Percentiles rank a stretch among this genome's conserved stretches.
Conservation (phyloP, 2,888 invertebrate species). For the Helobdella robusta region DNA sequence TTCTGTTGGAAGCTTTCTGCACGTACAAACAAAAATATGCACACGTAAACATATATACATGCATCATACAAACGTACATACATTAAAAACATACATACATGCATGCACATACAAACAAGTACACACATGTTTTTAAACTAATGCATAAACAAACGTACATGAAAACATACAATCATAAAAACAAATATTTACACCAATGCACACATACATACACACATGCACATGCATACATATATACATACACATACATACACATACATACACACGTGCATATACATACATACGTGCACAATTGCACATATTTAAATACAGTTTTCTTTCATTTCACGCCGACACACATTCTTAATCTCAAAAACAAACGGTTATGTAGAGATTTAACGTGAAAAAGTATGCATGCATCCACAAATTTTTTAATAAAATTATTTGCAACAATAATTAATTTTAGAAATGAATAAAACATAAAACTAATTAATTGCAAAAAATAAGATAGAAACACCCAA, state of each 20-base stretch:
- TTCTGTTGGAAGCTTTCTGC: too few species aligned
- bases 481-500: too few species aligned
- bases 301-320: too few species aligned
- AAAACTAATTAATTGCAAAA: too few species aligned
- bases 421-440: too few species aligned
- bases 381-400: too few species aligned
- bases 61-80: neutral
- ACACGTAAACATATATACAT: neutral
- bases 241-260: conserved; percentile 1
- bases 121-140: neutral
- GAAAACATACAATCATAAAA: neutral
- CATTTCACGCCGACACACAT: too few species aligned
- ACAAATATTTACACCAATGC: neutral
- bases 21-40: neutral
- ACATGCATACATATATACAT: conserved; percentile 1
- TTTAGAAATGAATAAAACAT: too few species aligned
- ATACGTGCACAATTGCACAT: too few species aligned
- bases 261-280: conserved; percentile 2
- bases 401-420: too few species aligned
- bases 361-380: too few species aligned
- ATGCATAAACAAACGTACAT: neutral
- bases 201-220: conserved; percentile 1
- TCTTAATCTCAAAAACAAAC: too few species aligned
- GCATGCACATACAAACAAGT: neutral
- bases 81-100: neutral